These are phyloP conservation scores for Dryoscopus gambensis DNA, from an alignment of 2,113 vertebrate genomes.

Conservation along the genomic window DNA sequence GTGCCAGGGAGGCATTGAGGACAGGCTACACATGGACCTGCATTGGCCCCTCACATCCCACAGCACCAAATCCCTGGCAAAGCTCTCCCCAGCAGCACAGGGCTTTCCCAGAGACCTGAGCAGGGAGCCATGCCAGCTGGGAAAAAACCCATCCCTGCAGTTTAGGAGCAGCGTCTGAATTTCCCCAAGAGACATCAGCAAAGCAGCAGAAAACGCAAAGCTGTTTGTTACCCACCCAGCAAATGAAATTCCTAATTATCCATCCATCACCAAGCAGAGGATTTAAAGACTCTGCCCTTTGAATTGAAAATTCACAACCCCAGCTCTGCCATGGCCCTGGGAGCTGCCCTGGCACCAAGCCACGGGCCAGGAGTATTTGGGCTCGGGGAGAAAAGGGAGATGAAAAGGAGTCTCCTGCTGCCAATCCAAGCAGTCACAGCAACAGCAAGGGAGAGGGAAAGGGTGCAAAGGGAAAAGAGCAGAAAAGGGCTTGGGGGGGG, in stretches of 20 bases:
- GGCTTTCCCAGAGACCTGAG: neutral
- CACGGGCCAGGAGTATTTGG: neutral
- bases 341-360: neutral
- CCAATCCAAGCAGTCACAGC: accelerated
- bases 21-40: neutral
- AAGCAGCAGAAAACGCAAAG: constrained; percentile 18
- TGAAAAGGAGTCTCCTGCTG: neutral
- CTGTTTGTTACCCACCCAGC: neutral
- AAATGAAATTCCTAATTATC: constrained; percentile 27
- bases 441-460: neutral
- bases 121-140: neutral
- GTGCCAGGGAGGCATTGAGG: neutral
- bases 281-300: neutral
- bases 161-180: neutral
- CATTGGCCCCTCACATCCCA: neutral
- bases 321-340: accelerated
- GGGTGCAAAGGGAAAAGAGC: neutral
- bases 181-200: neutral
- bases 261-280: neutral
- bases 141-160: neutral
- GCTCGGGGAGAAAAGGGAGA: neutral
- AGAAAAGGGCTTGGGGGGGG: neutral
- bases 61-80: neutral
- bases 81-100: neutral
- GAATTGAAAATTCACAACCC: neutral